These are phyloP conservation scores for Istiophorus platypterus DNA, from an alignment of 2,113 vertebrate species.

Conservation along the genomic window DNA sequence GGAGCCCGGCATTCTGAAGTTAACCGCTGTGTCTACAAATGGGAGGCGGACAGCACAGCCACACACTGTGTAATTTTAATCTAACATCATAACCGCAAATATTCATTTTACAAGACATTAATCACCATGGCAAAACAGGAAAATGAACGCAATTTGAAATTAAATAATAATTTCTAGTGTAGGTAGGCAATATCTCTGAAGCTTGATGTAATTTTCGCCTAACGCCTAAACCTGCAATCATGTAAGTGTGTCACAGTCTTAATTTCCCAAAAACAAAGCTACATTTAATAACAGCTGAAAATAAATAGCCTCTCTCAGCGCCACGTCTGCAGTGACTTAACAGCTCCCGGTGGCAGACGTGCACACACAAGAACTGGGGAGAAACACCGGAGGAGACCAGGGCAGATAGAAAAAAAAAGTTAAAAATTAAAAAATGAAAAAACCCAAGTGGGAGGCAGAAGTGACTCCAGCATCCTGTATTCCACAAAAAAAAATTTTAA, in stretches of 20 bases:
- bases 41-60: neutral
- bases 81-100: neutral
- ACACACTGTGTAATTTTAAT: neutral
- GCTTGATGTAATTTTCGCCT: neutral
- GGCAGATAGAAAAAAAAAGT: no score
- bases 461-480: neutral
- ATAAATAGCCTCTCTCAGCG: conserved; percentile 5
- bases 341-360: conserved; percentile 17
- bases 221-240: neutral
- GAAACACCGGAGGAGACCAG: conserved; percentile 6
- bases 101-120: neutral
- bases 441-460: conserved; percentile 7
- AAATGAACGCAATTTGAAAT: neutral
- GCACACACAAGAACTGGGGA: neutral
- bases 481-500: neutral
- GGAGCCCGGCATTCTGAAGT: neutral
- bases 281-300: conserved; percentile 6
- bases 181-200: neutral
- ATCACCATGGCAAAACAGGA: neutral
- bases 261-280: neutral
- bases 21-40: neutral
- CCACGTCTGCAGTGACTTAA: conserved; percentile 11
- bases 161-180: neutral
- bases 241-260: neutral
- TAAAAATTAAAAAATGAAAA: no score